These are phyloP conservation scores for Conomelus anceps DNA, from an alignment of 2,888 invertebrate genomes.

Conservation along the genomic window DNA sequence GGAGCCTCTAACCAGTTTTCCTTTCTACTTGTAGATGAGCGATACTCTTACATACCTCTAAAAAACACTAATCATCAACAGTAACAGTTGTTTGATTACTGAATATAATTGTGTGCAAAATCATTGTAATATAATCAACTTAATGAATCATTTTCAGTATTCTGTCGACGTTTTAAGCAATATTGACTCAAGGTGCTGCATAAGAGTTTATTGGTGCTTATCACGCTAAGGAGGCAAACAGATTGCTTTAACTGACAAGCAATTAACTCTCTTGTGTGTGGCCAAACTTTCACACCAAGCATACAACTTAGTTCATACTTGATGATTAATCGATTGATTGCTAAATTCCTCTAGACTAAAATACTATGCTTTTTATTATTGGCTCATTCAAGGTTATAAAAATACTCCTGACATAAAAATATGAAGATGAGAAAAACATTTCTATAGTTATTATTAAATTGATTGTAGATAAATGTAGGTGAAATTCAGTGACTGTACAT, in stretches of 20 bases:
- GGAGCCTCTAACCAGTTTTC: too few species aligned
- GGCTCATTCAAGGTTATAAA: background rate
- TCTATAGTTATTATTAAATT: too few species aligned
- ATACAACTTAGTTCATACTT: background rate
- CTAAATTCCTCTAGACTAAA: background rate
- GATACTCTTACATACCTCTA: too few species aligned
- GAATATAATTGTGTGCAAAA: too few species aligned
- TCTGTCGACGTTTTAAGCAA: background rate
- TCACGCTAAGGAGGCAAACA: background rate
- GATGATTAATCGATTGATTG: background rate
- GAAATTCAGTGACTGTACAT: too few species aligned
- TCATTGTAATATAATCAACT: too few species aligned
- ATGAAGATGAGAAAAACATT: too few species aligned
- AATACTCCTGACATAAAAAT: background rate
- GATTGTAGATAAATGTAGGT: too few species aligned
- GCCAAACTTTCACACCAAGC: background rate
- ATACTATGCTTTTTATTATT: background rate
- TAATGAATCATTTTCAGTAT: background rate
- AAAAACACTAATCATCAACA: too few species aligned
- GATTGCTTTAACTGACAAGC: background rate
- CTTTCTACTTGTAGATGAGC: too few species aligned
- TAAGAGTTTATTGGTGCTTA: background rate
- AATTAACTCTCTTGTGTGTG: background rate
- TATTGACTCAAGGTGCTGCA: background rate
- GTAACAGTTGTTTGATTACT: too few species aligned